Evolutionary conservation across 2,888 invertebrate species (phyloP).

Genomic region (Orchesella flavescens): DNA sequence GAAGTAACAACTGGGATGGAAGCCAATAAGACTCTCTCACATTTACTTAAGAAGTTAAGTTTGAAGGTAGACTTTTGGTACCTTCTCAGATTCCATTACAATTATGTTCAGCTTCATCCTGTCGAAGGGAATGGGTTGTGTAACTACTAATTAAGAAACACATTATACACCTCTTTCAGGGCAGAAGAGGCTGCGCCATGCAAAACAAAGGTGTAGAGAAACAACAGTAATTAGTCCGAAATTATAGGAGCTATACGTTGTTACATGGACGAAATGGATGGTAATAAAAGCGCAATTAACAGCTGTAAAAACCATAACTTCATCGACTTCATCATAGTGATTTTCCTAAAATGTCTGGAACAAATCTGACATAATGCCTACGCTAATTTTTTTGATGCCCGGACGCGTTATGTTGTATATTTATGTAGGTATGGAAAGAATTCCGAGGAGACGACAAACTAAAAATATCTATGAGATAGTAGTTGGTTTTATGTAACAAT

Average conservation of each 20-base stretch:
- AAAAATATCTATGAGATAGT: too few relatives aligned
- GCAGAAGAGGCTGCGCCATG: constrained; percentile 41
- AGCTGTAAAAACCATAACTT: constrained; percentile 55
- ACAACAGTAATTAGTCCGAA: constrained; percentile 48
- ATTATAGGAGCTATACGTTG: constrained; percentile 53
- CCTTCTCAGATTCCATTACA: too few relatives aligned
- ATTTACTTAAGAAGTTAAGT: too few relatives aligned
- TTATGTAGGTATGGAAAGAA: too few relatives aligned
- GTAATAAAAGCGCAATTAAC: constrained; percentile 53
- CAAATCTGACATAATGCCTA: background rate
- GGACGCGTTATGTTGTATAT: too few relatives aligned
- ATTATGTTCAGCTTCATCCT: too few relatives aligned
- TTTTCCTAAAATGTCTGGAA: background rate
- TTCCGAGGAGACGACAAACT: too few relatives aligned
- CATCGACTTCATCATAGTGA: constrained; percentile 27
- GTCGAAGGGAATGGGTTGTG: background rate
- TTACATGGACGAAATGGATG: constrained; percentile 27
- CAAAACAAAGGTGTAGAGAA: constrained; percentile 57
- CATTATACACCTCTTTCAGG: constrained; percentile 1
- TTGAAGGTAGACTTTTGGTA: too few relatives aligned
- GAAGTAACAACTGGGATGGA: too few relatives aligned
- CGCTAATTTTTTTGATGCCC: too few relatives aligned
- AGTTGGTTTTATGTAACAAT: too few relatives aligned
- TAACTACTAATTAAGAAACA: constrained; percentile 51
- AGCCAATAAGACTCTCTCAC: too few relatives aligned